phyloP scores from a whole-genome alignment of 2,113 vertebrate species.

The Corynorhinus townsendii region DNA sequence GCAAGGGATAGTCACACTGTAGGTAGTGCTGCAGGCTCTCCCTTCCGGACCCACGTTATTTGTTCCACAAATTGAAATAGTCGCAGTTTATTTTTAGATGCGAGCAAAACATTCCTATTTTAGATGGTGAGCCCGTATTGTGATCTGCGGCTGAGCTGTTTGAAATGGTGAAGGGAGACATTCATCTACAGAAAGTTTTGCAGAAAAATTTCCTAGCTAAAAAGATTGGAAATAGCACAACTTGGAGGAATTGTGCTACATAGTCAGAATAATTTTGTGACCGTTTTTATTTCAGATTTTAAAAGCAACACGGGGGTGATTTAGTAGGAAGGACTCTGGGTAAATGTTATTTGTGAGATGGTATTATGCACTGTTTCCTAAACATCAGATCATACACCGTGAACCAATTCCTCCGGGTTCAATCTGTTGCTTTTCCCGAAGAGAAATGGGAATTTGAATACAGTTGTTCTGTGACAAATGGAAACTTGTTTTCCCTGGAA shows the following conservation, averaged over 20 bases:
- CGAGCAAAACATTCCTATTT: conserved; percentile 67
- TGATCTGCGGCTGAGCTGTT: conserved; percentile 44
- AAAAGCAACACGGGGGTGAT: not conserved
- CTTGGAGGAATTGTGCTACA: not conserved
- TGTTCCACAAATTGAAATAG: conserved; percentile 56
- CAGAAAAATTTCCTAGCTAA: conserved; percentile 19
- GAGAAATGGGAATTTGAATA: conserved; percentile 7
- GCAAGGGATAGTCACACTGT: conserved; percentile 53
- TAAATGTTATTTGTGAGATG: not conserved
- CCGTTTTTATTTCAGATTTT: not conserved
- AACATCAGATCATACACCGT: not conserved
- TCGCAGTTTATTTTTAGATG: conserved; percentile 62
- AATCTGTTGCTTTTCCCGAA: not conserved
- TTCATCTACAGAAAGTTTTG: conserved; percentile 62
- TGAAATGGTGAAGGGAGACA: conserved; percentile 42
- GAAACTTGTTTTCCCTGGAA: not conserved
- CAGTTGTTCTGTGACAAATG: not conserved
- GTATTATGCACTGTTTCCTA: not conserved
- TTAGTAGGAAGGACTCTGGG: not conserved
- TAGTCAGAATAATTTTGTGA: not conserved
- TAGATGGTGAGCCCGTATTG: conserved; percentile 57
- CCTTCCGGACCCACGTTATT: conserved; percentile 60
- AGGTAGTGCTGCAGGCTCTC: conserved; percentile 48
- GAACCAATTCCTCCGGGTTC: not conserved
- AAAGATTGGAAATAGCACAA: not conserved